These are phyloP conservation scores for Ctenicera cuprea DNA, from an alignment of 2,888 invertebrate genomes.

Conservation along the genomic window DNA sequence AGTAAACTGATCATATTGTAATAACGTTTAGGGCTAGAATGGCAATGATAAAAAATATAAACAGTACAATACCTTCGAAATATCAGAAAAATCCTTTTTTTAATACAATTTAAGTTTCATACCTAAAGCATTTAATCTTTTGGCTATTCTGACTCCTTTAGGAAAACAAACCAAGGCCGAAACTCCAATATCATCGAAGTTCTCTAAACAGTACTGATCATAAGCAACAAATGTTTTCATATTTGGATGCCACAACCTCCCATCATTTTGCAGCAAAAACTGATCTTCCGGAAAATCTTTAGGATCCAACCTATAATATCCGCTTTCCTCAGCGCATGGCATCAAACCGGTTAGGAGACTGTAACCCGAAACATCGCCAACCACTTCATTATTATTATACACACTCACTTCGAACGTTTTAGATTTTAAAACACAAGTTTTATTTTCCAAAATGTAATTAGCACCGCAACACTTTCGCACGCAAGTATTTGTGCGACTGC, in stretches of 20 bases:
- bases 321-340: background rate
- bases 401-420: background rate
- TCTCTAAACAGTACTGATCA: slow-evolving; percentile 50
- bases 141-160: background rate
- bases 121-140: slow-evolving; percentile 1
- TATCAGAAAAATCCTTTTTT: too few relatives aligned
- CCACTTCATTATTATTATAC: background rate
- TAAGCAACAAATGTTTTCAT: background rate
- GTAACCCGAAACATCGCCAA: background rate
- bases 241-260: slow-evolving; percentile 12
- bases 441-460: slow-evolving; percentile 17
- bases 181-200: slow-evolving; percentile 46
- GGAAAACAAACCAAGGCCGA: slow-evolving; percentile 30
- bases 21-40: too few relatives aligned
- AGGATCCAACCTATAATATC: slow-evolving; percentile 16
- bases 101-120: too few relatives aligned
- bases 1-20: too few relatives aligned
- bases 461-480: slow-evolving; percentile 36
- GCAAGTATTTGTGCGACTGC: background rate
- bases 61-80: too few relatives aligned
- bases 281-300: slow-evolving; percentile 2
- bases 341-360: background rate
- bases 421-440: slow-evolving; percentile 20
- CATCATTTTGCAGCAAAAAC: slow-evolving; percentile 14
- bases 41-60: too few relatives aligned